Conservation (phyloP, 2,113 vertebrate species). For the Patagioenas fasciata region DNA sequence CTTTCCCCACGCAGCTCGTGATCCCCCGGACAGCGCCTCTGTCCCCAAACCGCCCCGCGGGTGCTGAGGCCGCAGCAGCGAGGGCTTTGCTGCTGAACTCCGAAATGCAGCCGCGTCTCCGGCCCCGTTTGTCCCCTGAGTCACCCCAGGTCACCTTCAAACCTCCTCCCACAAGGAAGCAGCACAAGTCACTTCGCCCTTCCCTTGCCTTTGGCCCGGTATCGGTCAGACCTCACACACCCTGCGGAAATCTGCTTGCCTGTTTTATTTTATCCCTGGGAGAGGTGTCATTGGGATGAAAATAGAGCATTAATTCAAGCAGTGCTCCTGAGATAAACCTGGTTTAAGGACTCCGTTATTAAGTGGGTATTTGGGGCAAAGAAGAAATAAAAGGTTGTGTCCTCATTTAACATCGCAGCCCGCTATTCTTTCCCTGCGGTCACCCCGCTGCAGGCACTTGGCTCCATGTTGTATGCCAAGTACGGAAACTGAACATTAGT, state of each 20-base stretch:
- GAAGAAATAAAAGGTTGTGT: not conserved
- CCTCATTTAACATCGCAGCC: not conserved
- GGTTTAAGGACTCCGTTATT: fast-evolving
- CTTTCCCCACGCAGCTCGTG: not conserved
- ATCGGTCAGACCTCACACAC: fast-evolving
- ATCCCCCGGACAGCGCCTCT: not conserved
- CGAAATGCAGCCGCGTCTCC: too few relatives aligned
- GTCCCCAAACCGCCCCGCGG: fast-evolving
- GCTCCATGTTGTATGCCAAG: not conserved
- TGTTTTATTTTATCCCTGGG: not conserved
- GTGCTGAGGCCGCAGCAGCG: not conserved
- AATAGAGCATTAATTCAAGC: not conserved
- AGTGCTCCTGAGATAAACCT: not conserved
- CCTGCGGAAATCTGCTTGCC: not conserved
- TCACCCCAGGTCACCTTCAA: not conserved
- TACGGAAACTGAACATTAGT: fast-evolving
- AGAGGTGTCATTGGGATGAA: not conserved
- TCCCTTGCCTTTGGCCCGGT: not conserved
- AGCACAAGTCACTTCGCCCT: not conserved
- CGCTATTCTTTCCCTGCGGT: not conserved
- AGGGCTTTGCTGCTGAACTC: not conserved
- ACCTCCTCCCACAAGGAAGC: not conserved
- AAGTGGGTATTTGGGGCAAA: not conserved
- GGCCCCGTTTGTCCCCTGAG: not conserved
- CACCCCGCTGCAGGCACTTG: fast-evolving